Evolutionary conservation across 2,888 invertebrate genomes (phyloP).

Genomic region (Rhyacophila evoluta): DNA sequence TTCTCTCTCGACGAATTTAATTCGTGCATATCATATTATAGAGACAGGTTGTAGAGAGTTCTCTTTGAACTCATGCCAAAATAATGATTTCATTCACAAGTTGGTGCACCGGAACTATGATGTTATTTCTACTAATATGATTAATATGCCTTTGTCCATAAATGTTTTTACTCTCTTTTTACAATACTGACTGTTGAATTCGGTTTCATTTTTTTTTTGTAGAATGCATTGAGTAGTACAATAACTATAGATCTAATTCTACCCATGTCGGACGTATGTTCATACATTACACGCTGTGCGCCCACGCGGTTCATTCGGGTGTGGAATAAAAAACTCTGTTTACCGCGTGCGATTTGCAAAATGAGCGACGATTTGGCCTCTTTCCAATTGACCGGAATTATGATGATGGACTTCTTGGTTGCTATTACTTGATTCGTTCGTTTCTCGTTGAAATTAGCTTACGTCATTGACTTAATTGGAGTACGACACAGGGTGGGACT

Average conservation of each 20-base stretch:
- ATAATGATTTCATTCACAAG: background rate
- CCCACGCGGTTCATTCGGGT: background rate
- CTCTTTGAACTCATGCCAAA: background rate
- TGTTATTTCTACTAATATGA: too few species aligned
- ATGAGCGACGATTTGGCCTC: constrained; percentile 22
- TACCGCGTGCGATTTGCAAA: constrained; percentile 12
- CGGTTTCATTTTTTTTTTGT: background rate
- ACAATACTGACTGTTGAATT: background rate
- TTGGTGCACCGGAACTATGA: background rate
- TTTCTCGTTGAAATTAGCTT: background rate
- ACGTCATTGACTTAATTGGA: background rate
- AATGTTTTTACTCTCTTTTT: background rate
- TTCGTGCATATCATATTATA: background rate
- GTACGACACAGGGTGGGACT: background rate
- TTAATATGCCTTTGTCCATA: background rate
- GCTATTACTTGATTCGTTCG: constrained; percentile 19
- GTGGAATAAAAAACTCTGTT: constrained; percentile 5
- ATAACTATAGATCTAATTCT: background rate
- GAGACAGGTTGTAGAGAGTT: background rate
- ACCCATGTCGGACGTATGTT: background rate
- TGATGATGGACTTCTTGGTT: background rate
- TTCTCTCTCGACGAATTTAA: too few species aligned
- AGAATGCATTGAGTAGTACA: too few species aligned
- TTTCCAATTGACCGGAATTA: constrained; percentile 24
- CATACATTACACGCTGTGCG: background rate